Percentiles rank a stretch among this genome's conserved stretches.
These are phyloP conservation scores for Mesitornis unicolor DNA, from an alignment of 2,113 vertebrate genomes.

Conservation along the genomic window DNA sequence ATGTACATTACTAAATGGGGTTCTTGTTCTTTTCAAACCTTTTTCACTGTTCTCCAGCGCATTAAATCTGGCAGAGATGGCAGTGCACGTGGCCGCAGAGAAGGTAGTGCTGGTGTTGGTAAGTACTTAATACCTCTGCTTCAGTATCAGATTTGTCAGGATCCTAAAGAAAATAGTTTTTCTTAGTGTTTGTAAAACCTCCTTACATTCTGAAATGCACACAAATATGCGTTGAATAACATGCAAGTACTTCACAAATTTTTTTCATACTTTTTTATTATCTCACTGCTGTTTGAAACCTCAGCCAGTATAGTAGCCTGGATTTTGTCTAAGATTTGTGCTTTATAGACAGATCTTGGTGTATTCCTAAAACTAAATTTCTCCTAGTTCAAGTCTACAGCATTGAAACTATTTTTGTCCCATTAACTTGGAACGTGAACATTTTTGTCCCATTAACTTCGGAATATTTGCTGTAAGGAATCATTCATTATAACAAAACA, in stretches of 20 bases:
- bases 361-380: neutral
- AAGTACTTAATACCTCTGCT: constrained; percentile 59
- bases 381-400: neutral
- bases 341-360: neutral
- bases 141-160: neutral
- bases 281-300: neutral
- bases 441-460: neutral
- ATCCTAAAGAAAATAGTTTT: neutral
- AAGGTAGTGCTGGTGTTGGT: constrained; percentile 85
- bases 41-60: constrained; percentile 73
- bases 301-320: accelerated
- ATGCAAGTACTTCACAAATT: neutral
- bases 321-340: neutral
- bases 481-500: neutral
- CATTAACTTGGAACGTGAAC: neutral
- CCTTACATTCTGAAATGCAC: neutral
- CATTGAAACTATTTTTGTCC: neutral
- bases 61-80: constrained; percentile 88
- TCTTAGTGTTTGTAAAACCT: neutral
- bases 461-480: neutral
- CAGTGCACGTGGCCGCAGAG: constrained; percentile 80
- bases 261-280: neutral
- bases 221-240: neutral
- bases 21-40: neutral
- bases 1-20: neutral